Evolutionary conservation across 2,113 vertebrate species (phyloP).

Genomic region (Uropsilus gracilis): DNA sequence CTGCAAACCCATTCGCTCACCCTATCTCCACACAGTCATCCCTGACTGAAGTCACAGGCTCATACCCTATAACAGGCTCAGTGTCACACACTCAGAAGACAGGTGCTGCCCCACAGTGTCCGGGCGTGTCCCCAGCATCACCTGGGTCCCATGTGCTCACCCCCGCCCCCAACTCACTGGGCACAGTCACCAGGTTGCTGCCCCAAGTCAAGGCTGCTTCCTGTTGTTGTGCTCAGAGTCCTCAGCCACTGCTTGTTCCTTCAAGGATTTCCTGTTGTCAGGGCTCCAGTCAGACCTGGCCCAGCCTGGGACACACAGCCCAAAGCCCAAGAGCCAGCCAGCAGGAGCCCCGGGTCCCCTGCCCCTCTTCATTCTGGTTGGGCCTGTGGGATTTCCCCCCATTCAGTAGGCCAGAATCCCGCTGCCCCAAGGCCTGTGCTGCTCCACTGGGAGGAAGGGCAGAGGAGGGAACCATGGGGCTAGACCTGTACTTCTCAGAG

Average conservation of each 20-base stretch:
- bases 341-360: not conserved
- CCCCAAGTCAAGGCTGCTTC: slow-evolving; percentile 73
- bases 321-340: not conserved
- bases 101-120: not conserved
- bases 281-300: slow-evolving; percentile 19
- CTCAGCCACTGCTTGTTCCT: slow-evolving; percentile 63
- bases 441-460: not conserved
- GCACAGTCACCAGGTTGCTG: slow-evolving; percentile 41
- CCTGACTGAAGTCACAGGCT: not conserved
- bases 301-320: not conserved
- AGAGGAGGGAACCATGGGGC: not conserved
- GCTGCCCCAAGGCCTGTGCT: not conserved
- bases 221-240: slow-evolving; percentile 75
- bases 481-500: not conserved
- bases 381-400: not conserved
- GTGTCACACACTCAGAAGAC: not conserved
- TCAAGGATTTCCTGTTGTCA: slow-evolving; percentile 79
- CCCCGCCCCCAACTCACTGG: not conserved
- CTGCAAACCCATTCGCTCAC: not conserved
- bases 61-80: not conserved
- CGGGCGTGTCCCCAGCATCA: not conserved
- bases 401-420: not conserved
- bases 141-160: not conserved
- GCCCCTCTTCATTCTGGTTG: not conserved
- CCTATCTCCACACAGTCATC: not conserved